These are phyloP conservation scores for Serilophus lunatus DNA, from an alignment of 2,113 vertebrate genomes.

Conservation along the genomic window DNA sequence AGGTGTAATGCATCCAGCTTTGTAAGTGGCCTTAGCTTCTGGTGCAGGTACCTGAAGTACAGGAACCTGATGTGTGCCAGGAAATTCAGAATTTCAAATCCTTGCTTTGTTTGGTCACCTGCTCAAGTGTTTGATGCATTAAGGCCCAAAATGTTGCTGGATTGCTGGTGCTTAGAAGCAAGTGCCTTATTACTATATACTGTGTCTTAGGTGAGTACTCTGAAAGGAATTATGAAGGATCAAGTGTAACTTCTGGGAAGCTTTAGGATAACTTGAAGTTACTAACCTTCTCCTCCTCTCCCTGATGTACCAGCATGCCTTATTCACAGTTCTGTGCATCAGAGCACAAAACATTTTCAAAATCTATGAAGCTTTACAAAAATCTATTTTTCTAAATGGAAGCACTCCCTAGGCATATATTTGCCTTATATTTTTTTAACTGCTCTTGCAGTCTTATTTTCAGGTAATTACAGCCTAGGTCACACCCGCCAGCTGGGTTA, in stretches of 20 bases:
- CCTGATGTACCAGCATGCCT: background rate
- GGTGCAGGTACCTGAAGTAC: background rate
- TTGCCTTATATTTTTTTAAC: constrained; percentile 45
- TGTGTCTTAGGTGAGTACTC: background rate
- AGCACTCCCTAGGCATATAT: constrained; percentile 41
- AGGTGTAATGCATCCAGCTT: background rate
- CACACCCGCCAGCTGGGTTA: constrained; percentile 58
- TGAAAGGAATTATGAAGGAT: background rate
- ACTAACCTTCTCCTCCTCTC: background rate
- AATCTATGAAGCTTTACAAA: constrained; percentile 41
- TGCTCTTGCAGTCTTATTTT: constrained; percentile 53
- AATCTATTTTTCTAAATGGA: constrained; percentile 55
- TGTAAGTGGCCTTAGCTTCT: background rate
- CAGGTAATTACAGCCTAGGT: constrained; percentile 64
- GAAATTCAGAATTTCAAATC: background rate
- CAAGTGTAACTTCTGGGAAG: background rate
- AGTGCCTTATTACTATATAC: background rate
- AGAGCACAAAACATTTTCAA: background rate
- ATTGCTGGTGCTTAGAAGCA: background rate
- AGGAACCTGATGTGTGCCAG: background rate
- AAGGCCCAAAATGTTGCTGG: background rate
- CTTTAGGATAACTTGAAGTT: background rate
- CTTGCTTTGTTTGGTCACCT: background rate
- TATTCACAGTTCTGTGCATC: background rate
- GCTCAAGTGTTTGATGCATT: background rate